Percentiles rank a stretch among this genome's conserved stretches.
Evolutionary conservation across 2,797 vertebrate genomes (phyloP).

Genomic region (Muraenolepis orangiensis): DNA sequence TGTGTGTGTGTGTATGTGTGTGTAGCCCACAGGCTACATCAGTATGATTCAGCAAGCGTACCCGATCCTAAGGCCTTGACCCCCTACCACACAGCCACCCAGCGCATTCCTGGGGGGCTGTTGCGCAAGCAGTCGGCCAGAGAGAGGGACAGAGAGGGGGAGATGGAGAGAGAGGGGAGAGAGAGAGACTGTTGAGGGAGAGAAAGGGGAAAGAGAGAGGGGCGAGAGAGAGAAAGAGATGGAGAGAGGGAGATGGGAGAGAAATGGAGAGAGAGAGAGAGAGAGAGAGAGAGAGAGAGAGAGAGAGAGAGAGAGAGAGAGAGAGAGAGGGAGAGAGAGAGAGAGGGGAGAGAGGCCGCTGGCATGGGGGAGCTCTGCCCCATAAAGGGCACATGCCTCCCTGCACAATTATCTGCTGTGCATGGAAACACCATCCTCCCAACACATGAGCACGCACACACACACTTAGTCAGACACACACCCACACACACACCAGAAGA

Average conservation of each 20-base stretch:
- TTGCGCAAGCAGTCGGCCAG: slow-evolving; percentile 58
- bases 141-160: slow-evolving; percentile 12
- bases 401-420: slow-evolving; percentile 64
- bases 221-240: slow-evolving; percentile 28
- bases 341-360: slow-evolving; percentile 50
- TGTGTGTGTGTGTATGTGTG: slow-evolving; percentile 27
- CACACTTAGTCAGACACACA: slow-evolving; percentile 10
- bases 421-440: slow-evolving; percentile 59
- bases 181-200: too few relatives aligned
- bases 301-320: slow-evolving; percentile 38
- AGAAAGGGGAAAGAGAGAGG: too few relatives aligned
- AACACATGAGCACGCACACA: slow-evolving; percentile 41
- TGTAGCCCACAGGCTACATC: slow-evolving; percentile 44
- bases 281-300: slow-evolving; percentile 20
- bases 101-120: slow-evolving; percentile 48
- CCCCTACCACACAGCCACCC: slow-evolving; percentile 37
- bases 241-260: slow-evolving; percentile 53
- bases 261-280: slow-evolving; percentile 41
- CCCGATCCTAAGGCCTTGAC: slow-evolving; percentile 39
- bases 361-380: slow-evolving; percentile 60
- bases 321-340: slow-evolving; percentile 14
- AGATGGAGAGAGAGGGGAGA: slow-evolving; percentile 33
- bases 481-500: slow-evolving; percentile 35
- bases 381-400: slow-evolving; percentile 70
- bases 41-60: slow-evolving; percentile 54